A percentile compares a stretch with the other conserved stretches of the same genome.
These are phyloP conservation scores for Alitta virens DNA, from an alignment of 2,888 invertebrate genomes.

Conservation along the genomic window DNA sequence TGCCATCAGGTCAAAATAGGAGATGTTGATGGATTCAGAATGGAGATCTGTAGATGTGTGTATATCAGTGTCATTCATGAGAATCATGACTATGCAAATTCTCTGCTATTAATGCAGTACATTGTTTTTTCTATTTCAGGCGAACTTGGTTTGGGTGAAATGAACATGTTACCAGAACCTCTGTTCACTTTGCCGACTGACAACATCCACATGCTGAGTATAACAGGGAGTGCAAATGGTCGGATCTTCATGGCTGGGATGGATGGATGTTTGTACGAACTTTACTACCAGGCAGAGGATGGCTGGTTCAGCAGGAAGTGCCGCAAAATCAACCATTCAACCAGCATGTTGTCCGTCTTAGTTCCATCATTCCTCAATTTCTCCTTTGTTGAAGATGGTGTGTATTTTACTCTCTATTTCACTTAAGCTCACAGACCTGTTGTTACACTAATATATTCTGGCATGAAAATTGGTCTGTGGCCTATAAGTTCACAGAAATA, in stretches of 20 bases:
- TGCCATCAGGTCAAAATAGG: too few species aligned
- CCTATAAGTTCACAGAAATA: too few species aligned
- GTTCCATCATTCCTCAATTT: constrained; percentile 86
- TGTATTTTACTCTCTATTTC: too few species aligned
- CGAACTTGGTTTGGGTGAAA: constrained; percentile 61
- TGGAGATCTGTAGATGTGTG: not conserved
- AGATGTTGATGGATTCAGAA: not conserved
- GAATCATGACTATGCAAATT: not conserved
- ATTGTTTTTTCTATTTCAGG: not conserved
- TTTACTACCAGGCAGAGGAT: constrained; percentile 68
- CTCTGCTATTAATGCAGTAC: not conserved
- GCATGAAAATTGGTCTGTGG: too few species aligned
- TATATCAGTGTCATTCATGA: not conserved
- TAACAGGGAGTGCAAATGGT: constrained; percentile 78
- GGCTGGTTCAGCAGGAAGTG: constrained; percentile 95
- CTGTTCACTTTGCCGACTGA: constrained; percentile 86
- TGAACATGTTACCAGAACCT: constrained; percentile 91
- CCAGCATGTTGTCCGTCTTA: constrained; percentile 79
- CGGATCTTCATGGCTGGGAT: constrained; percentile 92
- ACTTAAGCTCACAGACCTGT: too few species aligned
- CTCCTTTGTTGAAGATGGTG: constrained; percentile 70
- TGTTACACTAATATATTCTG: too few species aligned
- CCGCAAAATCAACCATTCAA: constrained; percentile 91
- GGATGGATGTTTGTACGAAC: constrained; percentile 92
- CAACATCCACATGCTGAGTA: constrained; percentile 77